A percentile compares a stretch with the other conserved stretches of the same genome.
phyloP scores from a whole-genome alignment of 2,113 vertebrate genomes.

The Acrocephalus kingi region DNA sequence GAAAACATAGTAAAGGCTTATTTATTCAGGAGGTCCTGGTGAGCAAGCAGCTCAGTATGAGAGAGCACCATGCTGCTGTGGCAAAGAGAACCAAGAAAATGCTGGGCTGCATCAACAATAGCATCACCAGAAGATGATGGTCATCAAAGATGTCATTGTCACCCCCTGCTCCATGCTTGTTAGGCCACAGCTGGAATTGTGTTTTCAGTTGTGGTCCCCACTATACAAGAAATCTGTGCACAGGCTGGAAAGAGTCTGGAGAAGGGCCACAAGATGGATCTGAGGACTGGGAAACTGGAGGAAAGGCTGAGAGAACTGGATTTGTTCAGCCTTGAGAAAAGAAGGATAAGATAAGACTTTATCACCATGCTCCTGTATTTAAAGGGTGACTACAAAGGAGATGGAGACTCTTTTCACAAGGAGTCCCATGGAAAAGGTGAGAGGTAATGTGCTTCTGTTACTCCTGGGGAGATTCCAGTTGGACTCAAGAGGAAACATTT shows the following conservation, averaged over 20 bases:
- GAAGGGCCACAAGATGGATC: not conserved
- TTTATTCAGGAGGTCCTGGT: not conserved
- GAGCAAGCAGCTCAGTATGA: not conserved
- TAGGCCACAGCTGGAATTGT: not conserved
- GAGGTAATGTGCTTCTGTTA: not conserved
- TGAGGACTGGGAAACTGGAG: not conserved
- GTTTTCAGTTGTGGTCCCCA: not conserved
- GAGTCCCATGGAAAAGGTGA: not conserved
- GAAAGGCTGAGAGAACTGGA: not conserved
- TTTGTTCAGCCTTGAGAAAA: not conserved
- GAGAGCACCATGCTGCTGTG: rapidly evolving
- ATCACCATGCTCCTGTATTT: not conserved
- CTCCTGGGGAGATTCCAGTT: not conserved
- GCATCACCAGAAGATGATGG: not conserved
- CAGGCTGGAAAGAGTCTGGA: not conserved
- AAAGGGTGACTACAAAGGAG: not conserved
- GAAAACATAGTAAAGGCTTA: not conserved
- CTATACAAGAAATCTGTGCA: not conserved
- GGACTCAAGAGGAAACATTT: not conserved
- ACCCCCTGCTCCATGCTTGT: not conserved
- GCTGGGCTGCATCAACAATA: not conserved
- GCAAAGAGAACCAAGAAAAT: not conserved
- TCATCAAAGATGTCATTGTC: not conserved
- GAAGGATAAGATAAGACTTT: not conserved
- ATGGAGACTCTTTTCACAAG: not conserved